phyloP scores from a whole-genome alignment of 2,113 vertebrate species.

The Hepsetus odoe region DNA sequence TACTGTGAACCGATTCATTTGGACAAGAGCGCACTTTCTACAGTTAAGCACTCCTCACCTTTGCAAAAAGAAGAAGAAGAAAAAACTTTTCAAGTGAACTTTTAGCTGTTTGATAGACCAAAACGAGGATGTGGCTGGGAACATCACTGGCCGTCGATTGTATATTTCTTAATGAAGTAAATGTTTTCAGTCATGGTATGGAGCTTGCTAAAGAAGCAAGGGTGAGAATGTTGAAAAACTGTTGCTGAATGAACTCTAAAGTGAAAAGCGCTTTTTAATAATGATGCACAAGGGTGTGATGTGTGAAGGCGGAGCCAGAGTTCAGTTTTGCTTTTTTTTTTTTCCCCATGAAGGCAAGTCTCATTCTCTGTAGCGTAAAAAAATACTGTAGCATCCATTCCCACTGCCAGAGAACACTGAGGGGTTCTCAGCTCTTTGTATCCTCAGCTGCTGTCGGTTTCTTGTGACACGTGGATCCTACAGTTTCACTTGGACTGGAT shows the following conservation, averaged over 20 bases:
- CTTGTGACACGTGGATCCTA: neutral
- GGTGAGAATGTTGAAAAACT: constrained; percentile 19
- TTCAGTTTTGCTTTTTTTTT: constrained; percentile 41
- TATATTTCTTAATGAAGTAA: constrained; percentile 61
- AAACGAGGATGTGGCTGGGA: constrained; percentile 63
- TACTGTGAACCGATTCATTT: constrained; percentile 27
- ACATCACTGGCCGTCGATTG: constrained; percentile 67
- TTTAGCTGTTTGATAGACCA: constrained; percentile 62
- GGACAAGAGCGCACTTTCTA: constrained; percentile 50
- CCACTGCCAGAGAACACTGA: constrained; percentile 60
- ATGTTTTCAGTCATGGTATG: constrained; percentile 58
- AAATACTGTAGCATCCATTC: constrained; percentile 30
- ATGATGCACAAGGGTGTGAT: constrained; percentile 50
- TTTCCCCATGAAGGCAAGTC: constrained; percentile 30
- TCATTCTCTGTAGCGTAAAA: constrained; percentile 27
- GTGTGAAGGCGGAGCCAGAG: constrained; percentile 33
- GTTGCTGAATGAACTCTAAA: constrained; percentile 24
- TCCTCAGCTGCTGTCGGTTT: constrained; percentile 5
- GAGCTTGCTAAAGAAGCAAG: constrained; percentile 48
- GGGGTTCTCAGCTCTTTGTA: constrained; percentile 26
- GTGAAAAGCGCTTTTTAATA: constrained; percentile 48
- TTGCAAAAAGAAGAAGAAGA: neutral
- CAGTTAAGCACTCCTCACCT: constrained; percentile 16
- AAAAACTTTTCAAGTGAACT: constrained; percentile 18
- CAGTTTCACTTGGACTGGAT: neutral